Base-by-base conservation (phyloP, 2,113 vertebrate genomes). In the Chaetura pelagica region DNA sequence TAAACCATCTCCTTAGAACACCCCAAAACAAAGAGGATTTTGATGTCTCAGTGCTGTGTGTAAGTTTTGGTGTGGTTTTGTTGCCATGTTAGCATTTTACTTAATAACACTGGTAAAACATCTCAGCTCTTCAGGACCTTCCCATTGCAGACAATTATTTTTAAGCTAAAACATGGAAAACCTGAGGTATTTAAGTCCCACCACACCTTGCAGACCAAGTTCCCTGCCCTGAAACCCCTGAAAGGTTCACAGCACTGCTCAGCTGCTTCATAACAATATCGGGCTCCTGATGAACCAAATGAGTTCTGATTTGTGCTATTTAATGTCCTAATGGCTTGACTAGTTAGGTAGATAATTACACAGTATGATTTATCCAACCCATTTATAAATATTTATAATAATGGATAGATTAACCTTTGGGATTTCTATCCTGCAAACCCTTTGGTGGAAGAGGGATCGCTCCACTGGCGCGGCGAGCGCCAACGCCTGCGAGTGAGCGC, bases 361-460 rank as follows among this genome's bases (percentile, higher is more conserved):
- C 93, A 95, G 94, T 97, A 82, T 97, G 97, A 97, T 97, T 97
- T 97, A 97, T 97, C 97, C 97, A 97, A 88, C 95, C 97, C 96
- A 97, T 97, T 97, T 97, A 97, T 97, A 97, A 97, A 97, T 97
- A 97, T 97, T 97, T 97, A 97, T 97, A 97, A 97, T 97, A 97
- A 97, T 97, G 97, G 97, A 95, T 96, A 97, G 95, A 97, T 97
- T 97, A 97, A 97, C 97, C 97, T 97, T 97, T 96, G 96, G 95
- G 95, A 97, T 96, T 97, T 96, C 95, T 96, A 86, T 73, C 96
- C 26, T 10, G 62, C 92, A 93, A 49, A 42, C 89, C 95, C 84
- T 90, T 97, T 6, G 27, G 94, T 54, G 90, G 58, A 35, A 84
- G 83, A 42, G 75, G 87, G 88, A 95, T 89, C 74, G 8, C 89